Evolutionary conservation across 1,140 invertebrate species (phyloP), one percentile per base, ranked within the genome.

Genomic region (Pseudomyrmex pallidus): DNA sequence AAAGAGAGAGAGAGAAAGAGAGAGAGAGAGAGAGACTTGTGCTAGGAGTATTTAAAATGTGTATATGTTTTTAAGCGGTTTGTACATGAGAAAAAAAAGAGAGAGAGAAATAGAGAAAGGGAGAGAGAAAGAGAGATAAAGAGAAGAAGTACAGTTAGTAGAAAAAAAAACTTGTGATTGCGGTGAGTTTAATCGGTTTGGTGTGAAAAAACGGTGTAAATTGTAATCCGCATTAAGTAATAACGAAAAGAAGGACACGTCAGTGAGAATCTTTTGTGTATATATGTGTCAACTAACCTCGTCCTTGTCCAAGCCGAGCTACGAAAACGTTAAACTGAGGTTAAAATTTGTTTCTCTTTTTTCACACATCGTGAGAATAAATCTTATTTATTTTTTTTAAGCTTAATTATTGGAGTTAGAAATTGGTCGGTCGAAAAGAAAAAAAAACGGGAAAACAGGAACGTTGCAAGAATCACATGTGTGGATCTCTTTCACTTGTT

Each of bases 221-320:
- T 82, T 74, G 83, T 85, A 83, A 85, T 85, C 68, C 73, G 78
- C 73, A 59, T 76, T 88, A 85, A 88, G 57, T 78, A 67, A 46
- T 59, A 68, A 80, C 50, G 62, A 48, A 80, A 78, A 62, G 56
- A 77, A 61, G 57, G 72, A 87, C 80, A 88, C 83, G 86, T 88
- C 77, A 87, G 73, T 93, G 87, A 92, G 82, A 86, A 85, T 90
- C 72, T 83, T 89, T 83, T 86, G 82, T 89, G 88, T 89, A 73
- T 88, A 88, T 89, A 90, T 90, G 76, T 89, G 85, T 87, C 76
- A 93, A 94, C 96, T 97, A 97, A 95, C 97, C 97, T 97, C 97
- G 95, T 97, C 96, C 95, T 96, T 96, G 96, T 97, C 96, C 96
- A 97, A 96, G 96, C 96, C 96, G 96, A 97, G 96, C 97, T 97